phyloP scores from a whole-genome alignment of 2,113 vertebrate genomes.

The Cheirogaleus medius region DNA sequence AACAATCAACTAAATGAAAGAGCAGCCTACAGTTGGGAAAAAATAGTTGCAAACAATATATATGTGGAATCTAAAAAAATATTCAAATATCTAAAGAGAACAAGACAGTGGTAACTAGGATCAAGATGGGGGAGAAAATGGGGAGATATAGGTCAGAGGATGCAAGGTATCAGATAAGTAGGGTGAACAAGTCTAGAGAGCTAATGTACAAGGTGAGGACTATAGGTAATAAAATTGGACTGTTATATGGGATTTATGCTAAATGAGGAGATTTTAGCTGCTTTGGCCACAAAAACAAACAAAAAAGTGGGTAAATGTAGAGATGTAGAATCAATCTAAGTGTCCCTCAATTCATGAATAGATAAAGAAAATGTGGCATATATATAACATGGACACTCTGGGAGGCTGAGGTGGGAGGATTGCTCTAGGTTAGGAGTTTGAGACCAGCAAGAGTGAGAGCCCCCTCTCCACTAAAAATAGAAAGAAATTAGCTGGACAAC shows the following conservation, averaged over 20 bases:
- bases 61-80: background rate
- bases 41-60: background rate
- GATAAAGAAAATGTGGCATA: no score
- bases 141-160: background rate
- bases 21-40: background rate
- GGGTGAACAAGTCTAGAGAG: background rate
- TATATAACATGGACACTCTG: no score
- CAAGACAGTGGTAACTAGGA: background rate
- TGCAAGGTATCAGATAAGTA: background rate
- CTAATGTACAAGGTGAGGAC: background rate
- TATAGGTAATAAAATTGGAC: background rate
- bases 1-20: background rate
- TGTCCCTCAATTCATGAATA: no score
- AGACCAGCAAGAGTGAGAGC: no score
- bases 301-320: background rate
- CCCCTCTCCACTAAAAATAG: no score
- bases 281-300: background rate
- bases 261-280: background rate
- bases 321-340: no score
- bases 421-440: no score
- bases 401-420: no score
- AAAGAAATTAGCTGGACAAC: no score
- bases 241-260: background rate
- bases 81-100: background rate
- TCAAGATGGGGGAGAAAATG: rapidly evolving